Base-by-base conservation (phyloP, 2,888 invertebrate genomes). In the Geotrupes spiniger region DNA sequence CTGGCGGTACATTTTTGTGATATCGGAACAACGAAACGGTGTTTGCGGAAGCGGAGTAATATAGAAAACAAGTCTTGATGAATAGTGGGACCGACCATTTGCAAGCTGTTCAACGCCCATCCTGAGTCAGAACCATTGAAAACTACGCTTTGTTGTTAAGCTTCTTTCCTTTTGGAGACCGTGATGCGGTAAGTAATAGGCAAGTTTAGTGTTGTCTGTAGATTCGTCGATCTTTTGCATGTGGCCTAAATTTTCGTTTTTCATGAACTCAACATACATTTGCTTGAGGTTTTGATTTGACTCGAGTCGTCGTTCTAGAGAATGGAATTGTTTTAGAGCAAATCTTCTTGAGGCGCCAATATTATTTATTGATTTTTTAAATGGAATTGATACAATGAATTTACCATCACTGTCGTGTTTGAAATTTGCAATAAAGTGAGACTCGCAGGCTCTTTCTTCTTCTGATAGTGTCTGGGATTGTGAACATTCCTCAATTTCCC, bases 1-100 rank as follows among this genome's bases (percentile, higher is more conserved):
- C 45, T 64, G 63, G 0, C 58, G 52, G 37, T 61, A 67, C 44
- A 45, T 45, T 37, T 45, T 37, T 6, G 21, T 14, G 11, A 44
- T 28, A n/a, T 44, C 44, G 42, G 26, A 12, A 47, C 17, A 17
- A 48, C 48, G 12, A 17, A 28, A 16, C 12, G 15, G 26, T 43
- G 38, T 4, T n/a, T 15, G 2, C 40, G 21, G 36, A 41, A 46
- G 21, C 46, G 11, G 4, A 46, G 8, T 21, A 46, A 9, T 11
- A 41, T 41, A 8, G 41, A 41, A n/a, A 46, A 29, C 17, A 29
- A 36, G 21, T 46, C 41, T 25, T 21, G 31, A 25, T 46, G 46
- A 15, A 46, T 33, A 15, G 46, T 42, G 21, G 41, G 46, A 5
- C 33, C 41, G 3, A 41, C 15, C 15, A 41, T n/a, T 41, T 46